Evolutionary conservation across 1,140 invertebrate genomes (phyloP).

Genomic region (Lordiphosa collinella): DNA sequence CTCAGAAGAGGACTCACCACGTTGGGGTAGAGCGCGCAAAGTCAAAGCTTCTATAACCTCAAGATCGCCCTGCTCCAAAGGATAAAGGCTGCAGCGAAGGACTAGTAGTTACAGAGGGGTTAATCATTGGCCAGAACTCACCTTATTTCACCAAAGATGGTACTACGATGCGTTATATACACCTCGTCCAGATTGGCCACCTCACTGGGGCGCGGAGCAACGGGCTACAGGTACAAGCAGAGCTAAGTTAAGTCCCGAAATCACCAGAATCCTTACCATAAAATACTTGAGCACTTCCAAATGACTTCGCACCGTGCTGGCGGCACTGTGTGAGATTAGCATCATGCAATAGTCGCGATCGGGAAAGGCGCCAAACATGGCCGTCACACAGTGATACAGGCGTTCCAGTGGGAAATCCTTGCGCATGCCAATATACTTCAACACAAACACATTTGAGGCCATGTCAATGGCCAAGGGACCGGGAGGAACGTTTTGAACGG

Average conservation of each 20-base stretch:
- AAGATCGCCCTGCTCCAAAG: constrained; percentile 21
- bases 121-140: neutral
- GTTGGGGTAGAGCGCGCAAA: neutral
- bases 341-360: constrained; percentile 66
- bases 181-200: constrained; percentile 18
- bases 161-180: constrained; percentile 58
- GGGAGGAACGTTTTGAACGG: neutral
- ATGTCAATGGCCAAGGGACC: constrained; percentile 2
- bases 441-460: constrained; percentile 49
- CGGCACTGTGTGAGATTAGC: neutral
- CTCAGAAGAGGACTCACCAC: fast-evolving
- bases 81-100: constrained; percentile 25
- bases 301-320: constrained; percentile 4
- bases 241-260: neutral
- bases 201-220: constrained; percentile 29
- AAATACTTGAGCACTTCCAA: constrained; percentile 54
- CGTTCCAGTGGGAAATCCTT: constrained; percentile 33
- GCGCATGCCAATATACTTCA: constrained; percentile 35
- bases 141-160: constrained; percentile 52
- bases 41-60: constrained; percentile 3
- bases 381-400: constrained; percentile 27
- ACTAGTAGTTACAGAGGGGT: neutral
- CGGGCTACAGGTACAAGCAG: constrained; percentile 14
- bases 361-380: constrained; percentile 59
- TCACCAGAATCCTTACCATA: constrained; percentile 20